Conservation (phyloP, 2,888 invertebrate genomes). For the Subacronicta megacephala region DNA sequence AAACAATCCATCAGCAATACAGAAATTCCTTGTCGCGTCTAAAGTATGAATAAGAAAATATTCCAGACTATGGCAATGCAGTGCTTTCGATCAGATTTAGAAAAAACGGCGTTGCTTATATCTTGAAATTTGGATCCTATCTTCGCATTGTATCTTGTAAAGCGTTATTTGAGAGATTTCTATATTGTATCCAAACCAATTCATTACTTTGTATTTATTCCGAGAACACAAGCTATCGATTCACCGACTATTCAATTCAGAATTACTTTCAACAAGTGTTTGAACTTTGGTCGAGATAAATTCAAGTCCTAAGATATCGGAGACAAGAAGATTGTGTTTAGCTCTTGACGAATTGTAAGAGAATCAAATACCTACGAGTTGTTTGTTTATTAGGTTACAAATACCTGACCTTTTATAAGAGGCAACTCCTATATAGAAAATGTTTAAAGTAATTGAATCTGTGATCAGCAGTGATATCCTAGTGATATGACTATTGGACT, state of each 20-base stretch:
- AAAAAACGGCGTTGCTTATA: too few species aligned
- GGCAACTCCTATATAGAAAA: not conserved
- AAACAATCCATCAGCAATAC: too few species aligned
- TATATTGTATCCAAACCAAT: not conserved
- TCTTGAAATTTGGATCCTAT: too few species aligned
- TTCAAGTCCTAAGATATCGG: conserved; percentile 7
- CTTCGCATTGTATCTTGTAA: too few species aligned
- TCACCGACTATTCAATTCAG: conserved; percentile 3
- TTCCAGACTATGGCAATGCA: too few species aligned
- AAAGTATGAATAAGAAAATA: too few species aligned
- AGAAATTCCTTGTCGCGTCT: too few species aligned
- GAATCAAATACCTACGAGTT: not conserved
- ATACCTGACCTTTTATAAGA: not conserved
- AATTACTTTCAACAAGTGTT: conserved; percentile 23
- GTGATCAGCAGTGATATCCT: too few species aligned
- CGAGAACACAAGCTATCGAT: conserved; percentile 1
- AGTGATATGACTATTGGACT: too few species aligned
- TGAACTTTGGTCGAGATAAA: conserved; percentile 1
- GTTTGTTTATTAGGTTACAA: not conserved
- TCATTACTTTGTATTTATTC: conserved; percentile 16
- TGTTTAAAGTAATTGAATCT: too few species aligned
- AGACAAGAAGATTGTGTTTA: conserved; percentile 2
- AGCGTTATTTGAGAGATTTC: too few species aligned
- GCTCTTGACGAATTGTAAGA: not conserved
- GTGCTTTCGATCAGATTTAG: too few species aligned